These are phyloP conservation scores for Myxocyprinus asiaticus DNA, from an alignment of 2,113 vertebrate genomes.

Conservation along the genomic window DNA sequence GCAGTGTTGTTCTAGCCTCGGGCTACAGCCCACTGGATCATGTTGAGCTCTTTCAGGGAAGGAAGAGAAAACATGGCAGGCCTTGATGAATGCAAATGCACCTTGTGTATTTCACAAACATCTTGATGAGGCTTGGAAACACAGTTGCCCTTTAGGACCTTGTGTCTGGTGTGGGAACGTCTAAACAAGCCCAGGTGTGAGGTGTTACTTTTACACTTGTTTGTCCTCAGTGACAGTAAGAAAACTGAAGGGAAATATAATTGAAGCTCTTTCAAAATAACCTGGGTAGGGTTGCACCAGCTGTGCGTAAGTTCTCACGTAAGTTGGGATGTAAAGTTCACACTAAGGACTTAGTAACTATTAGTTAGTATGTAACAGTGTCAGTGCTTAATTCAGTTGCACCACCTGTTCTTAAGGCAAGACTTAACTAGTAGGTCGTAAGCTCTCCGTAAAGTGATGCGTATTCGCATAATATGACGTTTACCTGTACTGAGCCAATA, in stretches of 20 bases:
- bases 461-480: too few species aligned
- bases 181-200: constrained; percentile 10
- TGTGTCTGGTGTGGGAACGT: background rate
- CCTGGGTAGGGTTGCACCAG: too few species aligned
- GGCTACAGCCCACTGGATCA: constrained; percentile 56
- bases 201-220: constrained; percentile 9
- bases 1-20: constrained; percentile 51
- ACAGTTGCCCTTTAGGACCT: constrained; percentile 14
- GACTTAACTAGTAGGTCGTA: too few species aligned
- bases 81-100: constrained; percentile 48
- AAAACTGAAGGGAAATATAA: background rate
- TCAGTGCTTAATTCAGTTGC: too few species aligned
- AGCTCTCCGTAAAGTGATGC: too few species aligned
- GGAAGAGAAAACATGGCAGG: constrained; percentile 45
- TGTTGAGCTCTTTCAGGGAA: constrained; percentile 47
- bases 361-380: too few species aligned
- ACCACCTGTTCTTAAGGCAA: too few species aligned
- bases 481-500: too few species aligned
- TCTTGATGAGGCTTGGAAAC: constrained; percentile 23
- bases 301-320: too few species aligned
- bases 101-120: constrained; percentile 37
- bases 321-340: too few species aligned
- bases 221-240: background rate
- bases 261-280: background rate
- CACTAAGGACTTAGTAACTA: too few species aligned